Conservation (phyloP, 2,888 invertebrate genomes). For the Drosophila testacea region DNA sequence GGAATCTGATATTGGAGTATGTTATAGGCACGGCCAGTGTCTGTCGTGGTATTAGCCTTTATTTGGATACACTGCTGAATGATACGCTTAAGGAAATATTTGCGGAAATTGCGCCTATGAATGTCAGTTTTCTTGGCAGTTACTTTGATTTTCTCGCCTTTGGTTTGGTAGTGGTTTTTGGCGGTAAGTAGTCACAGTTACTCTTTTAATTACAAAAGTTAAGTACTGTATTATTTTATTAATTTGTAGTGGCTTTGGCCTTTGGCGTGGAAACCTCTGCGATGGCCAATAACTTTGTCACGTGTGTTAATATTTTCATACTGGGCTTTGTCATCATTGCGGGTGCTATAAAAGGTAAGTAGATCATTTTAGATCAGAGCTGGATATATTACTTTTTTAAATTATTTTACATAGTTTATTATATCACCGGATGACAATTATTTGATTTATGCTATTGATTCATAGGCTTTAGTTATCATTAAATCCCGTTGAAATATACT, state of each 20-base stretch:
- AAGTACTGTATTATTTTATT: not conserved
- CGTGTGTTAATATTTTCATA: slow-evolving; percentile 89
- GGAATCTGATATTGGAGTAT: slow-evolving; percentile 95
- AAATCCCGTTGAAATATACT: too few relatives aligned
- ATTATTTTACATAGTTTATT: too few relatives aligned
- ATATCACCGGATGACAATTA: rapidly evolving
- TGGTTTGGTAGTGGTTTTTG: slow-evolving; percentile 88
- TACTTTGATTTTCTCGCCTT: slow-evolving; percentile 92
- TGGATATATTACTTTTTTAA: too few relatives aligned
- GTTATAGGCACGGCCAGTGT: slow-evolving; percentile 91
- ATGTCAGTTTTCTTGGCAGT: slow-evolving; percentile 87
- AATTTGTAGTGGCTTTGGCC: slow-evolving; percentile 87
- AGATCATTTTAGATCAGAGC: too few relatives aligned
- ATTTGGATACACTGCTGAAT: slow-evolving; percentile 89
- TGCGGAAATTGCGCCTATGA: slow-evolving; percentile 87
- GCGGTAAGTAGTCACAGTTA: slow-evolving; percentile 86
- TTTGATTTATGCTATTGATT: too few relatives aligned
- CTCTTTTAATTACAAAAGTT: too few relatives aligned
- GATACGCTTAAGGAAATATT: slow-evolving; percentile 88
- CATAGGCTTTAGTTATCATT: too few relatives aligned
- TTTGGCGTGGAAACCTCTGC: slow-evolving; percentile 93
- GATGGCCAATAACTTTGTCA: slow-evolving; percentile 91
- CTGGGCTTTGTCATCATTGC: slow-evolving; percentile 90
- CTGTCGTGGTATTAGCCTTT: slow-evolving; percentile 91
- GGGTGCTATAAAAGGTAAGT: slow-evolving; percentile 89